Evolutionary conservation across 2,797 vertebrate genomes (phyloP), one percentile per base, ranked within the genome.

Genomic region (Aythya fuligula): DNA sequence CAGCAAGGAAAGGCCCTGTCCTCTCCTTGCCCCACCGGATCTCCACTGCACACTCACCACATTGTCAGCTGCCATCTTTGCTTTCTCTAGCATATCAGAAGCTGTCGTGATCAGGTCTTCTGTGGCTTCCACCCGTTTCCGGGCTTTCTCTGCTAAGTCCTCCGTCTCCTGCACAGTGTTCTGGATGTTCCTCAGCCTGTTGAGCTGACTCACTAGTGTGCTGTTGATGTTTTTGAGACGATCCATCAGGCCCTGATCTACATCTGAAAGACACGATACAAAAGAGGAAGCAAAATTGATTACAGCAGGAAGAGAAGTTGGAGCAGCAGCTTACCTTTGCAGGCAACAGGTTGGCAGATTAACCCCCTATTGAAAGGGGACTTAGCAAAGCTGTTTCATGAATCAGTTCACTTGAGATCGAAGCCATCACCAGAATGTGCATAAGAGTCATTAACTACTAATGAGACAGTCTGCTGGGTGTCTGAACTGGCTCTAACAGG

Each of bases 141-240:
- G 98, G 2, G 99, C 99, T n/a, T 98, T 98, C 57, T 99, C 98
- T 0, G 99, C 99, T 97, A 99, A 97, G 18, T 75, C 85, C 67
- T 98, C 98, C 0, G 99, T 99, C 95, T 98, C 97, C 36, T 97
- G 98, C 81, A 99, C 98, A 0, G 98, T 99, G 94, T 97, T 98
- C 82, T 98, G 98, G 96, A 99, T 99, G 97, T 97, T 99, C 97
- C 99, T 99, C 94, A 99, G 98, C 5, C 99, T 98, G 97, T 98
- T 98, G 88, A 99, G 99, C 88, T 99, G 99, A 47, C 98, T 98
- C 7, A 96, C 98, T 89, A 99, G 96, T 0, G 99, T 99, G 97
- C 87, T 98, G 96, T 99, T 99, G 95, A 99, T 98, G 97, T 85
- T 95, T 94, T 97, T 98, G 47, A 99, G 98, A 10, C 98, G 99